These are phyloP conservation scores for Zaprionus gabonicus DNA, from an alignment of 1,140 invertebrate genomes.

Conservation along the genomic window DNA sequence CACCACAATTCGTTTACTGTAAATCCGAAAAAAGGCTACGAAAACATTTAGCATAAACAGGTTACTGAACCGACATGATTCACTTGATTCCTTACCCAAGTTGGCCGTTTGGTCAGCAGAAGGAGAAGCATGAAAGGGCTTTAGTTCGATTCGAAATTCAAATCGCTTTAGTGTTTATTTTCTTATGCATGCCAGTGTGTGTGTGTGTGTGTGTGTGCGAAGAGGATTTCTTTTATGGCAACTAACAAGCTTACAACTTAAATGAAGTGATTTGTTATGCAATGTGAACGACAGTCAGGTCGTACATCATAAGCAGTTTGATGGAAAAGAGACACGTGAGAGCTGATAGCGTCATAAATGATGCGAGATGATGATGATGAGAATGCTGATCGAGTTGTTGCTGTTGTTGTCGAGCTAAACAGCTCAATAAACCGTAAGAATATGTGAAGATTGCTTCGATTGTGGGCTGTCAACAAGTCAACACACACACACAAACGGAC, in stretches of 20 bases:
- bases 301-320: slow-evolving; percentile 7
- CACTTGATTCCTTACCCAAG: slow-evolving; percentile 23
- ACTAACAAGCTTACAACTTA: slow-evolving; percentile 12
- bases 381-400: not conserved
- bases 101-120: slow-evolving; percentile 4
- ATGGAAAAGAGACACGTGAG: not conserved
- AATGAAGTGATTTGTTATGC: slow-evolving; percentile 32
- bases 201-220: not conserved
- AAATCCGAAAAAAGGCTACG: slow-evolving; percentile 32
- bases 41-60: slow-evolving; percentile 55
- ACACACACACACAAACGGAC: slow-evolving; percentile 13
- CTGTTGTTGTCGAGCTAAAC: not conserved
- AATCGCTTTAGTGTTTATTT: slow-evolving; percentile 60
- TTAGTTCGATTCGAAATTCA: slow-evolving; percentile 60
- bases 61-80: slow-evolving; percentile 54
- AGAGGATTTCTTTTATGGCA: slow-evolving; percentile 7
- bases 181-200: slow-evolving; percentile 8
- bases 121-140: slow-evolving; percentile 30
- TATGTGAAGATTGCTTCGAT: slow-evolving; percentile 15
- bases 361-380: slow-evolving; percentile 1
- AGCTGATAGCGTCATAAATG: not conserved
- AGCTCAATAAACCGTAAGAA: slow-evolving; percentile 16
- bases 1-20: slow-evolving; percentile 32
- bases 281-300: slow-evolving; percentile 10
- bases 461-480: slow-evolving; percentile 28